These are phyloP conservation scores for Hymenopus coronatus DNA, from an alignment of 2,888 invertebrate species.

Conservation along the genomic window DNA sequence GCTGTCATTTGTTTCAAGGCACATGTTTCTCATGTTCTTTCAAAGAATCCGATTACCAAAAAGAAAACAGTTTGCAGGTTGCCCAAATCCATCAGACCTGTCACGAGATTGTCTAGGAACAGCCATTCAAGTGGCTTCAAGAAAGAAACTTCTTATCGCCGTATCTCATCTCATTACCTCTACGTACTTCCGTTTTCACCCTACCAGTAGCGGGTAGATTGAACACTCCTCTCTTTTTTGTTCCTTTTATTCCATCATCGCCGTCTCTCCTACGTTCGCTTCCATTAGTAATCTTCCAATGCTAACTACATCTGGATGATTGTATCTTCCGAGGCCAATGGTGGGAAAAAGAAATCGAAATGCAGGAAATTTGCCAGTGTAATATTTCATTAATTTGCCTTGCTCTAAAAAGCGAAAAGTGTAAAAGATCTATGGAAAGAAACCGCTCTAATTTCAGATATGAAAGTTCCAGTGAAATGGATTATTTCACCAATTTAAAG, in stretches of 20 bases:
- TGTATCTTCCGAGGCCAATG: background rate
- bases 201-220: background rate
- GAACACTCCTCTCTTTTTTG: background rate
- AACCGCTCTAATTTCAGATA: too few relatives aligned
- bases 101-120: background rate
- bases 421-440: too few relatives aligned
- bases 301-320: background rate
- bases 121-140: background rate
- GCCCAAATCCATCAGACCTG: background rate
- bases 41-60: background rate
- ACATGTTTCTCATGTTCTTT: background rate
- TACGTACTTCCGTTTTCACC: background rate
- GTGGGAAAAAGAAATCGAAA: background rate
- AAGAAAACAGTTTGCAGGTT: background rate
- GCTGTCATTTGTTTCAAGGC: background rate
- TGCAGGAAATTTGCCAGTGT: background rate
- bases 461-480: too few relatives aligned
- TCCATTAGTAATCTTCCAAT: background rate
- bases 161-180: background rate
- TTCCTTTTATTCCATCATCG: background rate
- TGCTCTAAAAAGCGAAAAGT: background rate
- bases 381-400: background rate
- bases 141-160: background rate
- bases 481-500: too few relatives aligned
- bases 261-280: background rate